A percentile compares a stretch with the other conserved stretches of the same genome.
Conservation (phyloP, 2,888 invertebrate species). For the Agapetus fuscipes region DNA sequence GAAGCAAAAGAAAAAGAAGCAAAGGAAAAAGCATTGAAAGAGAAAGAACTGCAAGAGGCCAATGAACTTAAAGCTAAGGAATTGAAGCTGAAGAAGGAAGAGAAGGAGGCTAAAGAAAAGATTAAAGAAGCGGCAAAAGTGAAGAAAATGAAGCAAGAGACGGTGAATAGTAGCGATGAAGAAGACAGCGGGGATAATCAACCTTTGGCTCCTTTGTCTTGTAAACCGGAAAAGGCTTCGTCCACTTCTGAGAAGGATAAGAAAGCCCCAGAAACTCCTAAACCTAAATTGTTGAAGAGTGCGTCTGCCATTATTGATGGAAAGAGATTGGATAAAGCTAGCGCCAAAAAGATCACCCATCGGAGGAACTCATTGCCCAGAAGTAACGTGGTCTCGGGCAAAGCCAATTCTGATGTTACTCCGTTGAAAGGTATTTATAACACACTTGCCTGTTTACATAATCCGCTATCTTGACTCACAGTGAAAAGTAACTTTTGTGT, state of each 20-base stretch:
- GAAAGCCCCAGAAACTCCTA: conserved; percentile 25
- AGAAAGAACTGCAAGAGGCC: conserved; percentile 17
- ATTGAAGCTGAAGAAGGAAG: conserved; percentile 17
- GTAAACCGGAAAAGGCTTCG: conserved; percentile 16
- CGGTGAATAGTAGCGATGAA: conserved; percentile 33
- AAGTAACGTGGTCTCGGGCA: conserved; percentile 1
- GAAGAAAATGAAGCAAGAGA: conserved; percentile 35
- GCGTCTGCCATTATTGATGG: conserved; percentile 9
- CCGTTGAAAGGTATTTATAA: conserved; percentile 10
- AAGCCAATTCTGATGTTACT: conserved; percentile 10
- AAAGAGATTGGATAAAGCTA: background rate
- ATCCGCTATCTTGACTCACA: too few species aligned
- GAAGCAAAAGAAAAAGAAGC: conserved; percentile 24
- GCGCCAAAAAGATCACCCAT: conserved; percentile 15
- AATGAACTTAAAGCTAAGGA: conserved; percentile 12
- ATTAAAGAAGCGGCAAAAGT: conserved; percentile 30
- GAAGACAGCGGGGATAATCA: conserved; percentile 32
- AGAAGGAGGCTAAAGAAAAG: conserved; percentile 26
- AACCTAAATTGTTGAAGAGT: conserved; percentile 17
- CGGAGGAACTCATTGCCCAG: conserved; percentile 16
- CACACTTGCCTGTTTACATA: too few species aligned
- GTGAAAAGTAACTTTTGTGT: too few species aligned
- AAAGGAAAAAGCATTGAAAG: conserved; percentile 7
- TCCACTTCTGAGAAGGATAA: conserved; percentile 27
- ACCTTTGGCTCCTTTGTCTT: conserved; percentile 31